Evolutionary conservation across 2,113 vertebrate genomes (phyloP).

Genomic region (Mustelus asterias): DNA sequence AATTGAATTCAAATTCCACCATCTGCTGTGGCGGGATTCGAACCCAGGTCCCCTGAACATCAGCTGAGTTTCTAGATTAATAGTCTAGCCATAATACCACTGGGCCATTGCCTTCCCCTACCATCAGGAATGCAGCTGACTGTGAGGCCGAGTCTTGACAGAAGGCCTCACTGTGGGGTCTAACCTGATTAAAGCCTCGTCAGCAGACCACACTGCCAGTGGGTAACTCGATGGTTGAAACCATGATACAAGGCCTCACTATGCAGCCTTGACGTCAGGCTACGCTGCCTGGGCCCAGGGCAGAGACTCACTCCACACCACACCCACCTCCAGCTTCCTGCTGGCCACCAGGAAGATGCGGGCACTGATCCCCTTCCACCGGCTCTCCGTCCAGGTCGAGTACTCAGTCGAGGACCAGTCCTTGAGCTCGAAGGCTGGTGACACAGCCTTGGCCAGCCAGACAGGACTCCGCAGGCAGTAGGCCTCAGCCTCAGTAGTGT

Average conservation of each 20-base stretch:
- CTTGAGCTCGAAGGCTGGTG: slow-evolving; percentile 79
- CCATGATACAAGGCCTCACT: no score
- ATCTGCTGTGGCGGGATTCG: no score
- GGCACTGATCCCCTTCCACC: slow-evolving; percentile 80
- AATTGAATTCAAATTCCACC: no score
- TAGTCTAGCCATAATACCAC: neutral
- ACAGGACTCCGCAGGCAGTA: slow-evolving; percentile 66
- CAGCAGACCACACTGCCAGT: no score
- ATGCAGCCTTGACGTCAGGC: no score
- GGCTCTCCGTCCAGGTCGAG: slow-evolving; percentile 90
- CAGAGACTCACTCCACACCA: no score
- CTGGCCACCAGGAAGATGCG: slow-evolving; percentile 87
- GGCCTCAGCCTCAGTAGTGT: slow-evolving; percentile 52
- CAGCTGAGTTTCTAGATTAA: no score
- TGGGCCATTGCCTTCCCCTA: neutral
- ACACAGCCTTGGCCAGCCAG: slow-evolving; percentile 60
- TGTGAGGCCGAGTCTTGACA: no score
- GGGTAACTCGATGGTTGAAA: no score
- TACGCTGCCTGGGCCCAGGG: no score
- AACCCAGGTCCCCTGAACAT: no score
- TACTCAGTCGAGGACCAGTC: slow-evolving; percentile 75
- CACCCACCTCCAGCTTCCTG: slow-evolving; percentile 79
- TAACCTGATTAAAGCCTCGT: neutral
- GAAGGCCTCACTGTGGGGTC: neutral
- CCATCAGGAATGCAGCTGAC: neutral